phyloP scores from a whole-genome alignment of 1,140 invertebrate genomes.

The Ostrea denselamellosa region DNA sequence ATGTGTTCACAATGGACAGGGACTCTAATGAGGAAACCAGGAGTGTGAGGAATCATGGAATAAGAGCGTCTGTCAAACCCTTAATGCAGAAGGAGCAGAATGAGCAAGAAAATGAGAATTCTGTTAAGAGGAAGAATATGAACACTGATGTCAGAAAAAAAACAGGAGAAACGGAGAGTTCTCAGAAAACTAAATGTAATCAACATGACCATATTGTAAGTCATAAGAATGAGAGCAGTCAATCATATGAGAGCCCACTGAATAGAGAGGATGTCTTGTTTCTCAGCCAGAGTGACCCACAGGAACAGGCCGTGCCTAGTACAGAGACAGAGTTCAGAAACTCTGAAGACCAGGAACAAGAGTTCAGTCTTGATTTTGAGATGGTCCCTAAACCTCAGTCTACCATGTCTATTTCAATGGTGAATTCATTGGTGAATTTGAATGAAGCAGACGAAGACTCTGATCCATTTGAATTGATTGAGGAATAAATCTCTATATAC shows the following conservation, averaged over 20 bases:
- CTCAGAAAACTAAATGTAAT: not conserved
- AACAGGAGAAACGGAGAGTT: not conserved
- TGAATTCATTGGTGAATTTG: not conserved
- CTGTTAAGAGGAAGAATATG: not conserved
- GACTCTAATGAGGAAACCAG: conserved; percentile 16
- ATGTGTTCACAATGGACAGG: conserved; percentile 35
- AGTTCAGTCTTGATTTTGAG: not conserved
- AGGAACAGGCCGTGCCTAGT: conserved; percentile 1
- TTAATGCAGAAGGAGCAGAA: not conserved
- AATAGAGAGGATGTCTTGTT: not conserved
- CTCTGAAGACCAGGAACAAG: not conserved
- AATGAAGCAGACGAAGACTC: conserved; percentile 7
- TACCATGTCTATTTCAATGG: not conserved
- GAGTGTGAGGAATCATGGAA: not conserved
- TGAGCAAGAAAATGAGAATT: not conserved
- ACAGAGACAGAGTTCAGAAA: not conserved
- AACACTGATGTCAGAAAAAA: not conserved
- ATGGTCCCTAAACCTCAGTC: not conserved
- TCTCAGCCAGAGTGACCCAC: not conserved
- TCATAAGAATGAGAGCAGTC: not conserved
- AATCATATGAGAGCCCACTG: not conserved
- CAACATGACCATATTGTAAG: not conserved
- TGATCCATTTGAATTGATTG: conserved; percentile 22
- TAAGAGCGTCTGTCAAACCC: not conserved
- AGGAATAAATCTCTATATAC: not conserved